Evolutionary conservation across 1,140 invertebrate species (phyloP).

Genomic region (Drosophila subobscura): DNA sequence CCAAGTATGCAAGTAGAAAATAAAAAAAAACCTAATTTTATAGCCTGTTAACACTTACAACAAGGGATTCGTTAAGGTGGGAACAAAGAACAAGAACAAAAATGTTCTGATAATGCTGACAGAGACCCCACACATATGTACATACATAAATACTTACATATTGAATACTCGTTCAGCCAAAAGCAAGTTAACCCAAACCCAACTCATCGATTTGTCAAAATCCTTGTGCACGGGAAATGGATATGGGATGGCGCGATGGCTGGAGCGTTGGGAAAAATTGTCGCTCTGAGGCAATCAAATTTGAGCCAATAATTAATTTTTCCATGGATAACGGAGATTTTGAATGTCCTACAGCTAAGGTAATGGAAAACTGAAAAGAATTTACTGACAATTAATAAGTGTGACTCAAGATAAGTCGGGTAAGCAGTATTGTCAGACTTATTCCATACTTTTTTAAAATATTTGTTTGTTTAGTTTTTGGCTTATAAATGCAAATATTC

Average conservation of each 20-base stretch:
- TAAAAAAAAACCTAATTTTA: slow-evolving; percentile 38
- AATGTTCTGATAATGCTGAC: slow-evolving; percentile 45
- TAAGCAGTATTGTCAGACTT: too few relatives aligned
- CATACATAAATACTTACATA: not conserved
- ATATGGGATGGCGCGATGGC: not conserved
- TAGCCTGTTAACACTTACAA: slow-evolving; percentile 17
- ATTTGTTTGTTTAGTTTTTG: too few relatives aligned
- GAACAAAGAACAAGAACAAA: slow-evolving; percentile 15
- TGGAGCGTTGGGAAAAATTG: slow-evolving; percentile 13
- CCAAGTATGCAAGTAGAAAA: slow-evolving; percentile 39
- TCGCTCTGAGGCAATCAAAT: slow-evolving; percentile 32
- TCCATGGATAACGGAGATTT: slow-evolving; percentile 41
- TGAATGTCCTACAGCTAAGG: slow-evolving; percentile 20
- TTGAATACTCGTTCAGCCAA: too few relatives aligned
- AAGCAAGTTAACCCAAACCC: slow-evolving; percentile 8
- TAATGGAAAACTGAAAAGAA: not conserved
- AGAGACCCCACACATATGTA: slow-evolving; percentile 10
- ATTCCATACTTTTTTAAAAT: too few relatives aligned
- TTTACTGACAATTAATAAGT: not conserved
- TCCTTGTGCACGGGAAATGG: slow-evolving; percentile 12
- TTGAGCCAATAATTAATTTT: slow-evolving; percentile 46
- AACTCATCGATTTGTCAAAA: slow-evolving; percentile 48
- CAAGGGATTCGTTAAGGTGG: not conserved
- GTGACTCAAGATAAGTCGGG: too few relatives aligned
- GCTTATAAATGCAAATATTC: too few relatives aligned